These are phyloP conservation scores for Megaceryle alcyon DNA, from an alignment of 2,797 vertebrate species.

Conservation along the genomic window DNA sequence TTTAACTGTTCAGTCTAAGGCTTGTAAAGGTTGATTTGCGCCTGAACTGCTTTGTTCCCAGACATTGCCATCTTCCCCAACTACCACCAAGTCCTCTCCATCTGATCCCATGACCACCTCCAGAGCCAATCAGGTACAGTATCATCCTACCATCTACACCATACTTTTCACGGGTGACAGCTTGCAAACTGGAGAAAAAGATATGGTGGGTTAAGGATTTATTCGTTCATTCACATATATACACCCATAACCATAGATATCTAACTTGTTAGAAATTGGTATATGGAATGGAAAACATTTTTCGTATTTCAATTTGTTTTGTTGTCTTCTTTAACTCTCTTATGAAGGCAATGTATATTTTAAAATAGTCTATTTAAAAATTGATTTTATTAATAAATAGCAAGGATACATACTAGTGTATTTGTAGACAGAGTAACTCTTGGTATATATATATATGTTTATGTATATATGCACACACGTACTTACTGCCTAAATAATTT, in stretches of 20 bases:
- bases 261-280: slow-evolving; percentile 53
- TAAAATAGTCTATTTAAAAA: neutral
- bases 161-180: slow-evolving; percentile 84
- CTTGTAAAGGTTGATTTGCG: slow-evolving; percentile 89
- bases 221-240: slow-evolving; percentile 82
- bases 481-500: neutral
- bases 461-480: slow-evolving; percentile 61
- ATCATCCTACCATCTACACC: slow-evolving; percentile 88
- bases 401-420: neutral
- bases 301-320: slow-evolving; percentile 37
- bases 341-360: slow-evolving; percentile 2
- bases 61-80: slow-evolving; percentile 92
- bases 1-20: slow-evolving; percentile 83
- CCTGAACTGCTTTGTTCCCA: slow-evolving; percentile 91
- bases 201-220: slow-evolving; percentile 85
- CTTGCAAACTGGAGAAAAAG: slow-evolving; percentile 82
- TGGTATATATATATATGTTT: slow-evolving; percentile 7
- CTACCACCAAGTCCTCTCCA: slow-evolving; percentile 92
- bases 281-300: slow-evolving; percentile 31
- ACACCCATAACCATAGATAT: slow-evolving; percentile 77
- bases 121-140: slow-evolving; percentile 91
- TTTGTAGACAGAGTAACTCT: slow-evolving; percentile 15
- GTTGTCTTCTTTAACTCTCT: neutral
- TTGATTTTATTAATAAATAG: neutral
- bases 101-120: slow-evolving; percentile 91